Conservation (phyloP, 2,113 vertebrate species). For the Phyllostomus discolor region DNA sequence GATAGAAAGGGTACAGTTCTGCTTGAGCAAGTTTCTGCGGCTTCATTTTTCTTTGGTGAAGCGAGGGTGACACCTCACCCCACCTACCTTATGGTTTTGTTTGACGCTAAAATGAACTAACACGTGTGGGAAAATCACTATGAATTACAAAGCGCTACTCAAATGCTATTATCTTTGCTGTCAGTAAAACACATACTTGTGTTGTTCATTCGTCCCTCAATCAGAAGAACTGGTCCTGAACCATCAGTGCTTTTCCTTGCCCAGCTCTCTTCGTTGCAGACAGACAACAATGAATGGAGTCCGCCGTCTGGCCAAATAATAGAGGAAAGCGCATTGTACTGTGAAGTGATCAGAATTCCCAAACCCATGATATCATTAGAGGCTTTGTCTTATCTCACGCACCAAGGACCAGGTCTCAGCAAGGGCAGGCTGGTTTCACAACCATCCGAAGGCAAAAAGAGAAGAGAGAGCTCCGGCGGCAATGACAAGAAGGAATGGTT, state of each 20-base stretch:
- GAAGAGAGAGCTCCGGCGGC: not conserved
- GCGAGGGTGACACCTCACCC: not conserved
- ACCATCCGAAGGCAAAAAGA: not conserved
- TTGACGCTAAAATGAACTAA: conserved; percentile 41
- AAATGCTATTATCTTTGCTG: not conserved
- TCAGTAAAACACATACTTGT: not conserved
- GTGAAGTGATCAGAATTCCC: not conserved
- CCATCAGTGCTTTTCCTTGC: not conserved
- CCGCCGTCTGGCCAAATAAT: conserved; percentile 8
- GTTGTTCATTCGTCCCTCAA: not conserved
- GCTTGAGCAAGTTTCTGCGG: not conserved
- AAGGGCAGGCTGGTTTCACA: not conserved
- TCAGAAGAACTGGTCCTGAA: not conserved
- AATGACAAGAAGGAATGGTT: not conserved
- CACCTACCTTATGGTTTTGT: not conserved
- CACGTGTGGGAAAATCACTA: not conserved
- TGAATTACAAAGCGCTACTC: not conserved
- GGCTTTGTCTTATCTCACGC: not conserved
- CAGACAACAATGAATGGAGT: conserved; percentile 24
- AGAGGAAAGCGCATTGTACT: not conserved
- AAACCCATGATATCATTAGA: not conserved
- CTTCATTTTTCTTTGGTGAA: not conserved
- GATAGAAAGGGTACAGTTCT: not conserved
- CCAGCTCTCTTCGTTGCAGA: conserved; percentile 28
- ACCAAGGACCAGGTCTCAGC: not conserved